Base-by-base conservation (phyloP, 1,140 invertebrate species). In the Macrobrachium nipponense region DNA sequence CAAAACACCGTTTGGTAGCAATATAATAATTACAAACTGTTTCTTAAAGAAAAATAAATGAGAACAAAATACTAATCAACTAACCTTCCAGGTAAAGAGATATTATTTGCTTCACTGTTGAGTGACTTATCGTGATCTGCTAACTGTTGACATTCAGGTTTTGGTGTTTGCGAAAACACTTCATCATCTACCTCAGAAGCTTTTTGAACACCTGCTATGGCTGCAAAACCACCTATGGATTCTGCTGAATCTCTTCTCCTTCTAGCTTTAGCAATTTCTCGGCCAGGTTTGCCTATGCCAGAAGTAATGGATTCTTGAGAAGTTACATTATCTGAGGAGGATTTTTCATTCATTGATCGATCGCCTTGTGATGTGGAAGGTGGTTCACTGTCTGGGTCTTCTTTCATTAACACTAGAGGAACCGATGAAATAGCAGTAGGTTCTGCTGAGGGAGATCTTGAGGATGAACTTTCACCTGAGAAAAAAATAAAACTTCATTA, bases 201-300 rank as follows among this genome's bases (percentile, higher is more conserved):
- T 66, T 77, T 84, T 36, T 84, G 82, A 18, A 84, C 82, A 44
- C 82, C 82, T 23, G 82, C 82, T 14, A 84, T 84, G 61, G 82
- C 82, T 36, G 82, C 82, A 77, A 84, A 84, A 5, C 82, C 82
- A 11, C 82, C 82, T 15, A 84, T 62, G 23, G 73, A 77, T 10
- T 58, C 62, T 23, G 61, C n/a, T 20, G 82, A 84, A 36, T 68
- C 73, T 66, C 82, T 61, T 68, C 82, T 84, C 23, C 61, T 68
- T 76, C 82, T 20, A 36, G 61, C 59, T 43, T 36, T 58, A 5
- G 18, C 43, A 64, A 36, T 62, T 15, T 36, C 43, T 51, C 43
- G 18, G 76, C 44, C 60, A n/a, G 44, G 36, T 44, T 17, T 68
- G 17, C 68, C 43, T 64, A 12, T 51, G 3, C 8, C 12, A 10